phyloP scores from a whole-genome alignment of 2,888 invertebrate genomes.

The Rotaria sp. region DNA sequence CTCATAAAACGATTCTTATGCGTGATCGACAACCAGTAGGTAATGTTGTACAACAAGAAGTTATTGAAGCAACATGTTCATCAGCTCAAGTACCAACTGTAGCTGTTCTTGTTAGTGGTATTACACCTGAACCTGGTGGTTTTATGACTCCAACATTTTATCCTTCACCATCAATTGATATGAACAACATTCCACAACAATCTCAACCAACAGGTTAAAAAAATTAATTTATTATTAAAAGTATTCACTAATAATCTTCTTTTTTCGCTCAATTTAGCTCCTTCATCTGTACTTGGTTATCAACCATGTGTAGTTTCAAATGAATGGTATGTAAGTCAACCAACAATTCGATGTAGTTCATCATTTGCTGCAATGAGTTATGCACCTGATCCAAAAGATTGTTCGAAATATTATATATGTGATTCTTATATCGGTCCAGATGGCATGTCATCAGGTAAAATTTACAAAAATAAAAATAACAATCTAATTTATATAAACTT shows the following conservation, averaged over 20 bases:
- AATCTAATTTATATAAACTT: too few species aligned
- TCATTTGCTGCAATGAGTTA: conserved; percentile 31
- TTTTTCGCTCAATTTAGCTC: neutral
- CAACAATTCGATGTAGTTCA: conserved; percentile 33
- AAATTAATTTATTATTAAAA: neutral
- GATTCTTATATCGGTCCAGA: conserved; percentile 17
- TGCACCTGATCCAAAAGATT: conserved; percentile 41
- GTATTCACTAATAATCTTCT: neutral
- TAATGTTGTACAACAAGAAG: conserved; percentile 35
- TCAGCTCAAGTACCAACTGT: conserved; percentile 4
- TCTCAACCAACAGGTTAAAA: neutral
- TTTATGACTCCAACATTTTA: neutral
- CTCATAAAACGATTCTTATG: conserved; percentile 36
- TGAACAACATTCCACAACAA: neutral
- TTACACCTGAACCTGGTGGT: neutral
- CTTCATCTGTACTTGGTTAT: conserved; percentile 33
- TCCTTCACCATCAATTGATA: neutral
- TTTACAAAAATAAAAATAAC: neutral
- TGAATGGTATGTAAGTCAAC: conserved; percentile 37
- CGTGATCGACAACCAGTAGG: conserved; percentile 38
- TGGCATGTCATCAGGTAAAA: conserved; percentile 34
- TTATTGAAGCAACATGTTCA: conserved; percentile 34
- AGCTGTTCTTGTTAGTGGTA: neutral
- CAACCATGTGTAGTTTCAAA: conserved; percentile 27
- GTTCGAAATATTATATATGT: conserved; percentile 38